Conservation (phyloP, 2,888 invertebrate species). For the Acleris literana region DNA sequence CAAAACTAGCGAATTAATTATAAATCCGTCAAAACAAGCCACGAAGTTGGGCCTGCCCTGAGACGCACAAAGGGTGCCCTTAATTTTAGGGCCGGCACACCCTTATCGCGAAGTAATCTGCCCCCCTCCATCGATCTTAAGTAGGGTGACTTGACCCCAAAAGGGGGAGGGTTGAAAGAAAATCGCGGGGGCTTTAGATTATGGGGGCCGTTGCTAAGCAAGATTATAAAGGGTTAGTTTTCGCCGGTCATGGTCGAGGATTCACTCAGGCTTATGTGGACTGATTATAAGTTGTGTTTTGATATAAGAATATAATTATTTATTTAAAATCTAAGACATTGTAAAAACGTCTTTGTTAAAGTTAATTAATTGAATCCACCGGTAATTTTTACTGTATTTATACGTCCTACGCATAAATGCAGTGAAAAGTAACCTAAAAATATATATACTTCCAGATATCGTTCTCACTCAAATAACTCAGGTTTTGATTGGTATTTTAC, state of each 20-base stretch:
- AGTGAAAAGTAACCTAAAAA: too few species aligned
- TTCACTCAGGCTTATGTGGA: slow-evolving; percentile 40
- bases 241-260: slow-evolving; percentile 61
- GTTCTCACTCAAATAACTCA: too few species aligned
- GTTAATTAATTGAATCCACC: too few species aligned
- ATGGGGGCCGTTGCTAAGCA: slow-evolving; percentile 57
- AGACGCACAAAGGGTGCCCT: slow-evolving; percentile 75
- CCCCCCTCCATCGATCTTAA: slow-evolving; percentile 82
- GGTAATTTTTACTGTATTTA: too few species aligned
- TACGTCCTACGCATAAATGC: too few species aligned
- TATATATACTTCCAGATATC: too few species aligned
- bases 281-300: slow-evolving; percentile 1
- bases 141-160: slow-evolving; percentile 79
- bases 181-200: slow-evolving; percentile 68
- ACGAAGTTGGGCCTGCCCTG: slow-evolving; percentile 73
- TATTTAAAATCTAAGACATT: too few species aligned
- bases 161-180: slow-evolving; percentile 75
- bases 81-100: slow-evolving; percentile 70
- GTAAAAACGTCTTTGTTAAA: too few species aligned
- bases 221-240: slow-evolving; percentile 75
- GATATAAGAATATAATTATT: background rate
- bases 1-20: slow-evolving; percentile 83
- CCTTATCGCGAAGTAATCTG: slow-evolving; percentile 80
- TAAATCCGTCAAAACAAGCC: slow-evolving; percentile 81
- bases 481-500: too few species aligned